Evolutionary conservation across 2,888 invertebrate genomes (phyloP).

Genomic region (Temnothorax ravouxi): DNA sequence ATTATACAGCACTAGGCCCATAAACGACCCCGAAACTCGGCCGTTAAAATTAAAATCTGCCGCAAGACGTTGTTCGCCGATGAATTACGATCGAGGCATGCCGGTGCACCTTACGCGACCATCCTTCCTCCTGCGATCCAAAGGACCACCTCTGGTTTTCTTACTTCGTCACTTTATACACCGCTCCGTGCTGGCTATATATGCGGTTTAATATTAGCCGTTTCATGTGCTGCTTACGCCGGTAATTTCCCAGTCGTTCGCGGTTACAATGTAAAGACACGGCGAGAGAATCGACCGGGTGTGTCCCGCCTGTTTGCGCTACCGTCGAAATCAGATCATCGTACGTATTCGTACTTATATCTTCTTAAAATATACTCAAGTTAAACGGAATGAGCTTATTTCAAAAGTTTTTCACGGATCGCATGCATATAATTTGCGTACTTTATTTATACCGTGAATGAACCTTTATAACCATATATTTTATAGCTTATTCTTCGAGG

Average conservation of each 20-base stretch:
- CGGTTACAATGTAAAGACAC: conserved; percentile 33
- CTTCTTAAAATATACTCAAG: neutral
- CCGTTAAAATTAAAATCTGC: conserved; percentile 85
- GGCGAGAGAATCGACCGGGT: neutral
- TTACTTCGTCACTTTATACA: conserved; percentile 55
- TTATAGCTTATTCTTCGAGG: neutral
- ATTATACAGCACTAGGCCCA: conserved; percentile 83
- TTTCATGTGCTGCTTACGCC: neutral
- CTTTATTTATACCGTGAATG: neutral
- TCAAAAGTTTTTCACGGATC: neutral
- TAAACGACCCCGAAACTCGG: conserved; percentile 82
- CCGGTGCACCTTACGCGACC: conserved; percentile 62
- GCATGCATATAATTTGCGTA: neutral
- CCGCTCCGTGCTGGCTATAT: conserved; percentile 1
- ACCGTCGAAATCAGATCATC: neutral
- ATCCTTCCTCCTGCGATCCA: conserved; percentile 10
- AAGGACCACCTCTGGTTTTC: conserved; percentile 68
- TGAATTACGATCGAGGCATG: conserved; percentile 74
- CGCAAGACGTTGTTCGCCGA: conserved; percentile 79
- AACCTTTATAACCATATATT: neutral
- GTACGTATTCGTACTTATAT: neutral
- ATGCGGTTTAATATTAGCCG: conserved; percentile 48
- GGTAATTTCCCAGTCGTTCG: conserved; percentile 40
- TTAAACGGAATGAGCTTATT: neutral
- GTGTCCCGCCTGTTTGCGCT: neutral